Evolutionary conservation across 2,797 vertebrate genomes (phyloP), one percentile per base, ranked within the genome.

Genomic region (Leucoraja ocellata): DNA sequence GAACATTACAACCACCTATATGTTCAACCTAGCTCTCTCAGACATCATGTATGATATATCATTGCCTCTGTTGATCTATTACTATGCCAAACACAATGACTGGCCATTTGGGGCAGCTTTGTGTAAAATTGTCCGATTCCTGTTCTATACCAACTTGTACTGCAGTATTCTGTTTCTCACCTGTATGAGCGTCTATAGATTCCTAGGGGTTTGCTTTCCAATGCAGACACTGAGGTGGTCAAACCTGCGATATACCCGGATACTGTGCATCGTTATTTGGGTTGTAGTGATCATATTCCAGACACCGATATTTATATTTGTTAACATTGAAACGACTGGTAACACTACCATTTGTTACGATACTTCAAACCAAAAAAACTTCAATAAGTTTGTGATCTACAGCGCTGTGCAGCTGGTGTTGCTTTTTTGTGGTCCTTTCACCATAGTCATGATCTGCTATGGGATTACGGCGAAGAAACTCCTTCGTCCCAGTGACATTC

Each of bases 71-170:
- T 97, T 99, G 93, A 96, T 99, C 77, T 99, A 97, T 94, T 99
- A 99, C 94, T 99, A 99, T 0, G 97, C 98, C 0, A 96, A 96
- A 8, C 96, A 97, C 46, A 98, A 99, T 91, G 96, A 98, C 96
- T 99, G 99, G 98, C 98, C 98, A 4, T 99, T 99, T 95, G 95
- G 97, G 0, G 97, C 96, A 16, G 95, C 95, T 1, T 93, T 99
- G 94, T 99, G 99, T 94, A 99, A 99, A 95, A 94, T 99, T 16
- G 97, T 99, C n/a, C 98, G 98, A 94, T 99, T 99, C 95, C 96
- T 99, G 68, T 99, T 99, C 95, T 99, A 99, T 94, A 97, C 98
- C 94, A 99, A 99, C 95, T 96, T 99, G 76, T 99, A 99, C 68
- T 98, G 98, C 96, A 98, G 95, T 96, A 98, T 99, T 95, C 97